These are phyloP conservation scores for Drosophila mojavensis DNA, from an alignment of 1,140 invertebrate species.

Conservation along the genomic window DNA sequence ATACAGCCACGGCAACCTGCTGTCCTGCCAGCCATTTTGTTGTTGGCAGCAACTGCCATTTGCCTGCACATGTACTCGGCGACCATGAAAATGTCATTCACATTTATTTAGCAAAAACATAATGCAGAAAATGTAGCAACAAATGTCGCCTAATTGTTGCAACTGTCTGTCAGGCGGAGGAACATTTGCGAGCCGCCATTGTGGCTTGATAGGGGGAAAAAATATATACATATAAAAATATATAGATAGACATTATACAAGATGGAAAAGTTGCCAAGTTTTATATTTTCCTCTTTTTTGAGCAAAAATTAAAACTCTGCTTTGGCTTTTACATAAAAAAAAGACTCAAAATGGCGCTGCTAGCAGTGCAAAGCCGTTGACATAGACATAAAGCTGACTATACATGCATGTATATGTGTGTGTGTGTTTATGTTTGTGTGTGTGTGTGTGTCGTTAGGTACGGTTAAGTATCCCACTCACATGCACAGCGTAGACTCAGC, in stretches of 20 bases:
- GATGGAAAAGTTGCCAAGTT: constrained; percentile 30
- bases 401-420: constrained; percentile 8
- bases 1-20: neutral
- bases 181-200: constrained; percentile 48
- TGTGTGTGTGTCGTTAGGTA: constrained; percentile 7
- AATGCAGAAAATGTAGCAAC: constrained; percentile 49
- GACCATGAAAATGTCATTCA: constrained; percentile 14
- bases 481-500: constrained; percentile 19
- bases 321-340: constrained; percentile 58
- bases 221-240: neutral
- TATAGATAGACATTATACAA: constrained; percentile 4
- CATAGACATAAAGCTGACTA: constrained; percentile 52
- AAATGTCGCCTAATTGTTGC: constrained; percentile 68
- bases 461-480: constrained; percentile 37
- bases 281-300: neutral
- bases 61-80: neutral
- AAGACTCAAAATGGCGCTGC: constrained; percentile 23
- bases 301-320: constrained; percentile 35
- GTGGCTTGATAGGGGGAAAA: constrained; percentile 8
- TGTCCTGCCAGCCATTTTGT: neutral
- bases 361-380: constrained; percentile 54
- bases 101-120: constrained; percentile 37
- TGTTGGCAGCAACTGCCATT: neutral
- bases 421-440: too few relatives aligned
- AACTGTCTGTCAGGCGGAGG: constrained; percentile 61